Percentiles rank a stretch among this genome's conserved stretches.
Evolutionary conservation across 2,888 invertebrate species (phyloP).

Genomic region (Physocephala rufipes): DNA sequence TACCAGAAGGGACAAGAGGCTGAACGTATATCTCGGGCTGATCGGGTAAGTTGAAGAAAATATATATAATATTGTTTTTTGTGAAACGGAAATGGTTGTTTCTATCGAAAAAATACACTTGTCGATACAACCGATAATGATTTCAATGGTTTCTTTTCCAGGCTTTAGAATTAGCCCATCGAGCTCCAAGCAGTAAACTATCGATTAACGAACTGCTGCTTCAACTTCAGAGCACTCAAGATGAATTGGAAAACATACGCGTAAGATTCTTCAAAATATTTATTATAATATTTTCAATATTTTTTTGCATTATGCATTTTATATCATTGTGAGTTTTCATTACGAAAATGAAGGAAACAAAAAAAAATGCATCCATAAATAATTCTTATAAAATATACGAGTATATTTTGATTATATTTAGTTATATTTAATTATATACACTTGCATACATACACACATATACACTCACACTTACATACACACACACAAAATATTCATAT

Average conservation of each 20-base stretch:
- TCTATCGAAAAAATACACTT: no score
- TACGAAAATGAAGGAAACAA: neutral
- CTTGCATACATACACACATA: constrained; percentile 18
- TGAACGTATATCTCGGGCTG: constrained; percentile 75
- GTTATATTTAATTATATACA: constrained; percentile 1
- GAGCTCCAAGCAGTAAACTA: constrained; percentile 74
- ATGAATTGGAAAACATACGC: constrained; percentile 87
- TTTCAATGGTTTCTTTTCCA: constrained; percentile 40
- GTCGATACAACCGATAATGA: no score
- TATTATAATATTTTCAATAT: constrained; percentile 61
- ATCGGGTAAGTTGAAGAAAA: constrained; percentile 70
- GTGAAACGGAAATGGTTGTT: no score
- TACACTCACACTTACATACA: constrained; percentile 28
- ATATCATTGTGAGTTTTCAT: constrained; percentile 48
- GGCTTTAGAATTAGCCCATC: constrained; percentile 68
- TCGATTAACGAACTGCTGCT: constrained; percentile 84
- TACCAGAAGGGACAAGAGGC: constrained; percentile 84
- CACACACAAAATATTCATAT: constrained; percentile 10
- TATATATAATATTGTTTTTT: no score
- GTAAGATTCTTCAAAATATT: constrained; percentile 70
- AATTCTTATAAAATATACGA: constrained; percentile 26
- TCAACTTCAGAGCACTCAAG: constrained; percentile 85
- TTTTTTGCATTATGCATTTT: constrained; percentile 65
- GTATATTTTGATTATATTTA: neutral
- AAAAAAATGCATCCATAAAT: no score